Evolutionary conservation across 2,113 vertebrate genomes (phyloP), one percentile per base, ranked within the genome.

Genomic region (Calypte anna): DNA sequence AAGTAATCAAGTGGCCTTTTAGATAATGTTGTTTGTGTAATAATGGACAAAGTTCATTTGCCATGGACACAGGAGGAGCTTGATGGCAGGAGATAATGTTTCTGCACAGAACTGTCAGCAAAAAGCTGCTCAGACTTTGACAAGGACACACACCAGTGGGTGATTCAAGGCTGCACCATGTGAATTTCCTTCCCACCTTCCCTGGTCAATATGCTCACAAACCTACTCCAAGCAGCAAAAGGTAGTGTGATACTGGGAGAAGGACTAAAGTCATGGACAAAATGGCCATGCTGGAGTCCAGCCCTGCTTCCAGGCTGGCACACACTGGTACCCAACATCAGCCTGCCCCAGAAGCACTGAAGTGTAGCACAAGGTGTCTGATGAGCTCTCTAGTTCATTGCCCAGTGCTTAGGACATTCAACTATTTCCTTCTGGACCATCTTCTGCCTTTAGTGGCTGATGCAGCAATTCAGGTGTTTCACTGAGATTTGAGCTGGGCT

Each of bases 31-130:
- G 66, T 51, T 94, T 53, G 17, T 77, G 64, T 28, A 51, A 11
- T n/a, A 57, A n/a, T 7, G 31, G 40, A 62, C 88, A 82, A 96
- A 93, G 96, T 90, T 79, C 86, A 36, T 64, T 58, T 15, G 33
- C 30, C 58, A 5, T 0, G 3, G 46, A 36, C 2, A 0, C 36
- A 6, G 72, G 43, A 75, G 80, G 72, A 73, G 82, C 38, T 76
- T 43, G 59, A 25, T n/a, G 59, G n/a, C 79, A 79, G 72, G 30
- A 91, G 88, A 88, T 85, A 68, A 91, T 0, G 0, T 21, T 48
- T 72, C 69, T 14, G 44, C 46, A 43, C 31, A 11, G 50, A 88
- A 53, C 38, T 51, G 75, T 76, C 94, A 90, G 91, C 82, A 82
- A 23, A 66, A 79, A 12, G 11, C 30, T 33, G 43, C n/a, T 66